phyloP scores from a whole-genome alignment of 2,888 invertebrate species.

The Villa cingulata region DNA sequence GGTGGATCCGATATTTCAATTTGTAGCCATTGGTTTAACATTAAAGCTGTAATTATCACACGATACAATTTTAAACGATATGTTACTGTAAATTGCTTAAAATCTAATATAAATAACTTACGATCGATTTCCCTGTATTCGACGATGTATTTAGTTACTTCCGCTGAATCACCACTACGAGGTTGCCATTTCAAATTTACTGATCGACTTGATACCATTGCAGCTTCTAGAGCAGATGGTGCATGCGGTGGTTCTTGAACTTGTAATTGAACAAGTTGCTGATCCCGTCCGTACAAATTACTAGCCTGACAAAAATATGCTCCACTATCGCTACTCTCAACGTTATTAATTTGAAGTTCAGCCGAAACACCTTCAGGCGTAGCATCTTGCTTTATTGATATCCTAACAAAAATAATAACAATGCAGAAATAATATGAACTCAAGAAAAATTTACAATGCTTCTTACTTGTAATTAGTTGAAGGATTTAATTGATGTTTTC shows the following conservation, averaged over 20 bases:
- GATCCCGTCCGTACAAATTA: slow-evolving; percentile 58
- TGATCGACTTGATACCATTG: slow-evolving; percentile 55
- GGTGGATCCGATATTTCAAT: slow-evolving; percentile 51
- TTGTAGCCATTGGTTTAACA: slow-evolving; percentile 47
- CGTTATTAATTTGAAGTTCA: slow-evolving; percentile 53
- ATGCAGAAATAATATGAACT: slow-evolving; percentile 4
- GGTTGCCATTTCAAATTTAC: slow-evolving; percentile 67
- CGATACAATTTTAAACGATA: background rate
- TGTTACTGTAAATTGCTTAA: background rate
- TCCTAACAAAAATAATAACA: slow-evolving; percentile 31
- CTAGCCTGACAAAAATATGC: slow-evolving; percentile 66
- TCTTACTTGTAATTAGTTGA: slow-evolving; percentile 54
- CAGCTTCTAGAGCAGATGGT: slow-evolving; percentile 51
- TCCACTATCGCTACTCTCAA: slow-evolving; percentile 57
- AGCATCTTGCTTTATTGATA: slow-evolving; percentile 50
- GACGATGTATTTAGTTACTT: slow-evolving; percentile 54
- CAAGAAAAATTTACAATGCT: background rate
- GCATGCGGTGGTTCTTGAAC: slow-evolving; percentile 65
- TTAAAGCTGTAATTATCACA: slow-evolving; percentile 21
- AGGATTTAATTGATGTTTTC: slow-evolving; percentile 53
- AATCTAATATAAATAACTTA: slow-evolving; percentile 28
- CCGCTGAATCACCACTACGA: slow-evolving; percentile 50
- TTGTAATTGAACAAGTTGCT: slow-evolving; percentile 55
- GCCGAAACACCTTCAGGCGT: slow-evolving; percentile 57
- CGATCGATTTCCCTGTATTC: slow-evolving; percentile 51